A percentile compares a stretch with the other conserved stretches of the same genome.
phyloP scores from a whole-genome alignment of 53 echinoderm and acorn worm species.

The Zoroaster sp. region DNA sequence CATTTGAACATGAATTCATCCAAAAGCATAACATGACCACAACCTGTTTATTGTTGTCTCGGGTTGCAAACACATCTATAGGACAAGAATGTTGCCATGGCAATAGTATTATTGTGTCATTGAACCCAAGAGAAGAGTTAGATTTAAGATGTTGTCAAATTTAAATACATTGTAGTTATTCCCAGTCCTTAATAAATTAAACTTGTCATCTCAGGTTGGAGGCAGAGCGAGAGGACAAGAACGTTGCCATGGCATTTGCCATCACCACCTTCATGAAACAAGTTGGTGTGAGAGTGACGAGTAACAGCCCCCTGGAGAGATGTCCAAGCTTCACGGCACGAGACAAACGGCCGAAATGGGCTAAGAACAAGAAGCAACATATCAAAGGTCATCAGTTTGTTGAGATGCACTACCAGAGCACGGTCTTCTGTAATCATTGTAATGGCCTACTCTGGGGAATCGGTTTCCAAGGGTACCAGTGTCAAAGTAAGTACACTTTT shows the following conservation, averaged over 20 bases:
- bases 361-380: conserved; percentile 64
- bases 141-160: no score
- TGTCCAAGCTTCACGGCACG: conserved; percentile 83
- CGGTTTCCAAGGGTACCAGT: conserved; percentile 88
- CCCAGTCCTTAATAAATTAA: not conserved
- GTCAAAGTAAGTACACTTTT: conserved; percentile 74
- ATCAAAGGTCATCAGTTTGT: conserved; percentile 85
- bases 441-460: conserved; percentile 88
- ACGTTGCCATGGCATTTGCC: conserved; percentile 84
- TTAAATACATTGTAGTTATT: no score
- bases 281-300: conserved; percentile 77
- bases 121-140: no score
- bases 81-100: no score
- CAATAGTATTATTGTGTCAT: no score
- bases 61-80: no score
- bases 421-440: conserved; percentile 80
- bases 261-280: conserved; percentile 93
- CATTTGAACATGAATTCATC: no score
- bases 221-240: conserved; percentile 80
- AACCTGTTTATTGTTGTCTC: no score
- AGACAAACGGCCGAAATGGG: conserved; percentile 66
- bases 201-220: conserved; percentile 47
- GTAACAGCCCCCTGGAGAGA: conserved; percentile 79
- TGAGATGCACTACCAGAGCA: conserved; percentile 74
- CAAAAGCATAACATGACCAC: no score